A percentile compares a stretch with the other conserved stretches of the same genome.
Evolutionary conservation across 2,888 invertebrate genomes (phyloP).

Genomic region (Chrysina gloriosa): DNA sequence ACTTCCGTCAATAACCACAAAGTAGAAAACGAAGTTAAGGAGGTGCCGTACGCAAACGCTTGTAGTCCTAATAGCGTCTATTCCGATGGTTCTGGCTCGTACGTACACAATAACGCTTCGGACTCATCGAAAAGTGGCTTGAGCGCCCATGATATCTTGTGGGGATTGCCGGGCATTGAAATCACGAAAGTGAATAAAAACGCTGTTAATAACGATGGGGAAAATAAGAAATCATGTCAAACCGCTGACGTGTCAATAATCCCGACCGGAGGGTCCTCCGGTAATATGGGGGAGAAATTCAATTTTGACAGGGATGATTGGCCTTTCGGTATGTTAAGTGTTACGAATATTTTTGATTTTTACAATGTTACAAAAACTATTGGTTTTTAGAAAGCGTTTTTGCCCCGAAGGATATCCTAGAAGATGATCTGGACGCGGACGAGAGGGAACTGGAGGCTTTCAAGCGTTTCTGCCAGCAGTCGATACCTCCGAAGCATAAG

Average conservation of each 20-base stretch:
- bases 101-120: conserved; percentile 7
- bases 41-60: conserved; percentile 8
- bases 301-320: conserved; percentile 61
- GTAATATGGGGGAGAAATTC: conserved; percentile 57
- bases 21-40: conserved; percentile 7
- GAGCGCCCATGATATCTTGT: conserved; percentile 63
- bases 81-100: conserved; percentile 21
- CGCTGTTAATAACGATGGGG: conserved; percentile 51
- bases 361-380: neutral
- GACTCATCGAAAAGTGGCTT: conserved; percentile 46
- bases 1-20: neutral
- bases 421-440: conserved; percentile 82
- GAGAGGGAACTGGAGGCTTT: conserved; percentile 88
- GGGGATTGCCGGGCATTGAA: conserved; percentile 63
- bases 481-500: conserved; percentile 80
- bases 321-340: conserved; percentile 57
- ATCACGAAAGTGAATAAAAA: conserved; percentile 63
- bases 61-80: conserved; percentile 26
- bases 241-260: conserved; percentile 64
- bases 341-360: neutral
- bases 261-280: conserved; percentile 54
- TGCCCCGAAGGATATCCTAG: conserved; percentile 83
- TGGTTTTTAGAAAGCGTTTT: conserved; percentile 74
- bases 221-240: conserved; percentile 57
- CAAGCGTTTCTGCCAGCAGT: conserved; percentile 87